Conservation (phyloP, 1,140 invertebrate genomes). For the Drosophila nigrodunni region DNA sequence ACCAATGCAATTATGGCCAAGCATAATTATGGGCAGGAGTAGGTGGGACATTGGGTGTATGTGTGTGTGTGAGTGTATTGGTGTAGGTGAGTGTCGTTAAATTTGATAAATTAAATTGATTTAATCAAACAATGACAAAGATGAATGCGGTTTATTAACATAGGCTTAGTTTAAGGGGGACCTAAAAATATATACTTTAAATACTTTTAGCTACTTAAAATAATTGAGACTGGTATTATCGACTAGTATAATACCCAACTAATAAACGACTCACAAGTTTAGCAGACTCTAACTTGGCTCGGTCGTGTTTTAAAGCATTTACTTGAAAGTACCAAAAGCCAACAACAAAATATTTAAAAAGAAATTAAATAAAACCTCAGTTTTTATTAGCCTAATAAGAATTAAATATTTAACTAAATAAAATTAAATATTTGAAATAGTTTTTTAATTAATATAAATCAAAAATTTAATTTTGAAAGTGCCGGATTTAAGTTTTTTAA, state of each 20-base stretch:
- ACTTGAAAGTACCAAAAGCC: too few species aligned
- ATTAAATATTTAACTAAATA: neutral
- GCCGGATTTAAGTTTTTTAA: too few species aligned
- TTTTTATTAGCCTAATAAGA: neutral
- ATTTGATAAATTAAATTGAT: constrained; percentile 60
- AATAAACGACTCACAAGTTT: too few species aligned
- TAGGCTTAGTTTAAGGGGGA: neutral
- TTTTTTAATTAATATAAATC: neutral
- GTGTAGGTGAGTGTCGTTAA: constrained; percentile 11
- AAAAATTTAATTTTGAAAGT: too few species aligned
- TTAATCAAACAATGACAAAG: constrained; percentile 64
- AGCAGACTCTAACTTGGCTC: too few species aligned
- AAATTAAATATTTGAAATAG: neutral
- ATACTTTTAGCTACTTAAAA: neutral
- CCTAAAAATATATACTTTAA: neutral
- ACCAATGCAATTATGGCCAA: constrained; percentile 67
- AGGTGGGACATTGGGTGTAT: neutral
- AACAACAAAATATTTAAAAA: too few species aligned
- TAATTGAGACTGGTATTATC: too few species aligned
- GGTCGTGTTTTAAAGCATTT: too few species aligned
- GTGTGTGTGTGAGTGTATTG: constrained; percentile 2
- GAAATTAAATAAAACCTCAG: too few species aligned
- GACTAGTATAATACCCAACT: too few species aligned
- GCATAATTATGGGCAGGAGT: constrained; percentile 44
- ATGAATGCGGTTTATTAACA: constrained; percentile 42